Conservation (phyloP, 2,113 vertebrate genomes). For the Gopherus flavomarginatus region DNA sequence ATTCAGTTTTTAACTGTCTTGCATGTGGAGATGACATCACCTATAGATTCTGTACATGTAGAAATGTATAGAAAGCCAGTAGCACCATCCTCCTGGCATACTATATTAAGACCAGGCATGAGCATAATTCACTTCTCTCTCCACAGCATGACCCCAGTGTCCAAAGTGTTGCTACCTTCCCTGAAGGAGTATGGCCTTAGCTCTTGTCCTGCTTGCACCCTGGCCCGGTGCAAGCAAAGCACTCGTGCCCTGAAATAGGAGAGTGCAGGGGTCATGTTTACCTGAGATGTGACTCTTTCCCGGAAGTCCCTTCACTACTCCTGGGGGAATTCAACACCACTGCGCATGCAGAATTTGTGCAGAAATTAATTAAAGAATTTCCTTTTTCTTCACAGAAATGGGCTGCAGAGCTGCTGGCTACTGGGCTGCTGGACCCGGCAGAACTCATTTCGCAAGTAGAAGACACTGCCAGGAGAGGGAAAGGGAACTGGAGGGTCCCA, state of each 20-base stretch:
- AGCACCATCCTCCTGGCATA: background rate
- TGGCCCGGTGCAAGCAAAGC: background rate
- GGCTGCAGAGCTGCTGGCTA: too few relatives aligned
- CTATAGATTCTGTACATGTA: background rate
- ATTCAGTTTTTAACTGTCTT: background rate
- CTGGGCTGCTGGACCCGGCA: too few relatives aligned
- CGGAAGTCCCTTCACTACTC: background rate
- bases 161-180: background rate
- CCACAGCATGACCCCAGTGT: background rate
- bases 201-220: background rate
- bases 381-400: too few relatives aligned
- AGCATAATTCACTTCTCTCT: background rate
- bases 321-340: background rate
- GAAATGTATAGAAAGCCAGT: background rate
- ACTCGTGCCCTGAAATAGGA: background rate
- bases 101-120: background rate
- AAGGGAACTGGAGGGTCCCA: too few relatives aligned
- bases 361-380: too few relatives aligned
- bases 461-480: too few relatives aligned
- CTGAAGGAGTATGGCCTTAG: background rate
- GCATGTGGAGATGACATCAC: background rate
- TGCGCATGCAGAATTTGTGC: too few relatives aligned
- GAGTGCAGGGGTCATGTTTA: background rate
- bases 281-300: background rate
- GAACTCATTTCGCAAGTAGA: too few relatives aligned